Conservation (phyloP, 1,140 invertebrate species). For the Diploscapter pachys region DNA sequence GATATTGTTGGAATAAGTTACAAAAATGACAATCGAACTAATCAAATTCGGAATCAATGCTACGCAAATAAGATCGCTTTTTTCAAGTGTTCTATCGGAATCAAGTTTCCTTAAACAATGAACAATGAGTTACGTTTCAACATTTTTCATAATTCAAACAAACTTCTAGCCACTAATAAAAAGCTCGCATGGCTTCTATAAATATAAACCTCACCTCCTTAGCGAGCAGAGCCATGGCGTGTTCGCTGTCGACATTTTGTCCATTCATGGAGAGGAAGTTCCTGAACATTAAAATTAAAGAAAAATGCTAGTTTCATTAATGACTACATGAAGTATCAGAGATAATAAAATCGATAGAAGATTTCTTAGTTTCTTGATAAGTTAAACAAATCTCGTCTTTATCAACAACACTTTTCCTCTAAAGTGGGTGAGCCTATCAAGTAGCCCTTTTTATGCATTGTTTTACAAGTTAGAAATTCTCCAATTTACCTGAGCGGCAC, state of each 20-base stretch:
- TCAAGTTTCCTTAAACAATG: neutral
- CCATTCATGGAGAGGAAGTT: no score
- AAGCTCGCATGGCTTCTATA: no score
- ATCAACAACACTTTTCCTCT: neutral
- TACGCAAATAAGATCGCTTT: no score
- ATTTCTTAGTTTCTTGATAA: neutral
- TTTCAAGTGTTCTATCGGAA: neutral
- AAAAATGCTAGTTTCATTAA: no score
- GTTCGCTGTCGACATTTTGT: no score
- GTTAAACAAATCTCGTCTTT: no score
- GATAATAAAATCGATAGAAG: neutral
- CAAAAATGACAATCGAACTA: neutral
- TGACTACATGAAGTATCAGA: neutral
- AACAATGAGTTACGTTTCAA: neutral
- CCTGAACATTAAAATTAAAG: no score
- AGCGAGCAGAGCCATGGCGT: no score
- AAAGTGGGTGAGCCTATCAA: constrained; percentile 39
- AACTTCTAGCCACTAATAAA: no score
- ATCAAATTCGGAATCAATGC: no score
- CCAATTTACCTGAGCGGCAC: constrained; percentile 57
- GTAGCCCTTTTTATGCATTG: neutral
- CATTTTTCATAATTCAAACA: neutral
- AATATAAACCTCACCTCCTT: no score
- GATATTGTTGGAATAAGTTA: neutral
- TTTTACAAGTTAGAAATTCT: no score